These are phyloP conservation scores for Notoglanidium macrostoma DNA, from an alignment of 2,797 vertebrate genomes.

Conservation along the genomic window DNA sequence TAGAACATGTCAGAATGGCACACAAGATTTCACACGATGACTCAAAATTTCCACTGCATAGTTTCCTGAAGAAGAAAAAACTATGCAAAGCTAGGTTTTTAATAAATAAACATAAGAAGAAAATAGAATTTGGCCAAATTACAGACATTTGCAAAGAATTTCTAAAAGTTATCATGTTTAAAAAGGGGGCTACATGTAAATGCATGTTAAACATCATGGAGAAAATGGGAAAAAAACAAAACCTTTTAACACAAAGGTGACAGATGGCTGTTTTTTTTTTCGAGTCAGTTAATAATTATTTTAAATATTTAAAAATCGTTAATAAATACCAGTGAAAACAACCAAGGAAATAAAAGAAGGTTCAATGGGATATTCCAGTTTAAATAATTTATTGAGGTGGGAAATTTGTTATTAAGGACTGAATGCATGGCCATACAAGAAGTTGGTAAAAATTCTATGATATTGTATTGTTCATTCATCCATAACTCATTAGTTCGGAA, in stretches of 20 bases:
- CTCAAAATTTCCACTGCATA: not conserved
- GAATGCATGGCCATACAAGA: not conserved
- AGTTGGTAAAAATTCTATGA: not conserved
- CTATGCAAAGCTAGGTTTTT: not conserved
- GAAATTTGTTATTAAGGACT: not conserved
- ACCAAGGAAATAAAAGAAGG: not conserved
- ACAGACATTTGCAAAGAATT: not conserved
- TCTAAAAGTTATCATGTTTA: not conserved
- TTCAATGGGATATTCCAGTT: not conserved
- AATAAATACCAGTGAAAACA: not conserved
- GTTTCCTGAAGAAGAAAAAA: not conserved
- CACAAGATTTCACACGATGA: not conserved
- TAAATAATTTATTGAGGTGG: not conserved
- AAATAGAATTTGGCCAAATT: not conserved
- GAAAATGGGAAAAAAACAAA: not conserved
- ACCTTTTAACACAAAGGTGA: not conserved
- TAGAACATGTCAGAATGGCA: not conserved
- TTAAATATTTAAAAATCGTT: not conserved
- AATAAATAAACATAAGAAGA: not conserved
- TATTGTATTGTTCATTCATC: not conserved
- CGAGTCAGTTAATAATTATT: not conserved
- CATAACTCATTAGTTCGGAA: not conserved
- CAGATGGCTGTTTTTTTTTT: not conserved
- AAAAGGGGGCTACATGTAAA: not conserved
- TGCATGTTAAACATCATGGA: not conserved